phyloP scores from a whole-genome alignment of 2,113 vertebrate species.

The Ophiodon elongatus region DNA sequence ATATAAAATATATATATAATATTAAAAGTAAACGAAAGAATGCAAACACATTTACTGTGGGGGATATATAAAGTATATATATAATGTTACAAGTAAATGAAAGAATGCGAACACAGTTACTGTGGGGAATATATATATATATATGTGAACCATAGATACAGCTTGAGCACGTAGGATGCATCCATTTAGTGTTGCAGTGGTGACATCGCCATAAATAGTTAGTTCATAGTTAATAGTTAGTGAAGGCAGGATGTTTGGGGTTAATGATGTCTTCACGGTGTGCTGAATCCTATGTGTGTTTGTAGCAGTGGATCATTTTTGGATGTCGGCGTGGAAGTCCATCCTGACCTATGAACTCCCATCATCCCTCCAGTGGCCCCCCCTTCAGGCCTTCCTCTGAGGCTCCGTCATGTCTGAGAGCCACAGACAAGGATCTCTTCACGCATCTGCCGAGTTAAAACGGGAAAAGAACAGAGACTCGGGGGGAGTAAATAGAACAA shows the following conservation, averaged over 20 bases:
- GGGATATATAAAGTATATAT: too few relatives aligned
- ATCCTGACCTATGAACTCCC: slow-evolving; percentile 12
- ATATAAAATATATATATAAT: too few relatives aligned
- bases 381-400: background rate
- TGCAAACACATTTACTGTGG: too few relatives aligned
- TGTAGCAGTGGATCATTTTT: background rate
- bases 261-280: background rate
- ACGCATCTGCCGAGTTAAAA: slow-evolving; percentile 16
- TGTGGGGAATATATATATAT: too few relatives aligned
- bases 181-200: background rate
- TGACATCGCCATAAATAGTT: background rate
- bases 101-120: too few relatives aligned
- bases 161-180: background rate
- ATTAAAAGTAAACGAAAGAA: too few relatives aligned
- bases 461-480: background rate
- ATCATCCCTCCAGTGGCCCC: background rate
- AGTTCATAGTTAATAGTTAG: too few relatives aligned
- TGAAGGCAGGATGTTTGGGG: background rate
- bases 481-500: background rate
- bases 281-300: background rate
- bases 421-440: background rate
- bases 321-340: background rate
- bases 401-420: slow-evolving; percentile 14
- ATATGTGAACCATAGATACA: too few relatives aligned
- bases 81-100: too few relatives aligned